Evolutionary conservation across 2,113 vertebrate genomes (phyloP), one percentile per base, ranked within the genome.

Genomic region (Hiodon alosoides): DNA sequence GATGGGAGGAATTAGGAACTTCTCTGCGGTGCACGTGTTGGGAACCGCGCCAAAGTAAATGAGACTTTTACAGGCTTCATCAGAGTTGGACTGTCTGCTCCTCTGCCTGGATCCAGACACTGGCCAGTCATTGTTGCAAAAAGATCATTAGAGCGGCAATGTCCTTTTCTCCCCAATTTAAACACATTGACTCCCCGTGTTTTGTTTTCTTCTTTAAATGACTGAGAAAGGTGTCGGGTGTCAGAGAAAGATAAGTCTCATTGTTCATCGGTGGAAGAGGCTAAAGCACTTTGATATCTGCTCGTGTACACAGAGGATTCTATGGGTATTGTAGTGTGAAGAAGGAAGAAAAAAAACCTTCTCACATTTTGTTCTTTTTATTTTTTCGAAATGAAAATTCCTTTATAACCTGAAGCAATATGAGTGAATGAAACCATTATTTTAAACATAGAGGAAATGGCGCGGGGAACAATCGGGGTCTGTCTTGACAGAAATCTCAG

Each of bases 161-260:
- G 78, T 85, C 77, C 80, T 75, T 79, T 83, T 80, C 50, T 48
- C 65, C 67, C 61, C 31, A 57, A 57, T 73, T 78, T 46, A 66
- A 76, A 69, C 54, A 50, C 51, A 17, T 16, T 58, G 73, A 8
- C 75, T 65, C 47, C 31, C 57, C n/a, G n/a, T 7, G 52, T 17
- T 75, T 82, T 82, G 80, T 83, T 82, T 81, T 82, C 77, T 61
- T 53, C 59, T 80, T 84, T 80, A 84, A 85, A 86, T 85, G 85
- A 89, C 86, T 87, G 83, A 84, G 76, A 9, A 82, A 82, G 82
- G 86, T 86, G 86, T 86, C 84, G 80, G 82, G 64, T 77, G 72
- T 61, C 64, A 67, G 16, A 60, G 59, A 72, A 50, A 64, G 62
- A 69, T 69, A 9, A 64, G 52, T 58, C 55, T 59, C 70, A 55